Percentiles rank a stretch among this genome's conserved stretches.
phyloP scores from a whole-genome alignment of 2,888 invertebrate genomes.

The Acrocyrtus sp. region DNA sequence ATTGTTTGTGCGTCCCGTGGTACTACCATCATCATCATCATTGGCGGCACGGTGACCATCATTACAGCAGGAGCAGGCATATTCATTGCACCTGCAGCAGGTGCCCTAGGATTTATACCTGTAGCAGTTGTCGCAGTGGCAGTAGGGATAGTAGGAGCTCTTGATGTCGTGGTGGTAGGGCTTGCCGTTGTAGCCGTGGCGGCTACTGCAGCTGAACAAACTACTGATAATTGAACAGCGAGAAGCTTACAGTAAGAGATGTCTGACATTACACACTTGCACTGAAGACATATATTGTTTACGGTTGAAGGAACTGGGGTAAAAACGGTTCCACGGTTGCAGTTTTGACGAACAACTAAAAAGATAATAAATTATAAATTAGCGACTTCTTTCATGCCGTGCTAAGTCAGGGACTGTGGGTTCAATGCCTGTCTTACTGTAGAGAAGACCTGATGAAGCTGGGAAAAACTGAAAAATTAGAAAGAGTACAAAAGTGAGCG shows the following conservation, averaged over 20 bases:
- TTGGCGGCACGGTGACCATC: not conserved
- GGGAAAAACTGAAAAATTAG: not conserved
- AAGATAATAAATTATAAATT: not conserved
- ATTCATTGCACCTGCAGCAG: slow-evolving; percentile 1
- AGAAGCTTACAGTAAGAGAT: slow-evolving; percentile 50
- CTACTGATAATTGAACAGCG: slow-evolving; percentile 39
- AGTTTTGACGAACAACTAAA: slow-evolving; percentile 44
- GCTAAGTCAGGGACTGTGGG: not conserved
- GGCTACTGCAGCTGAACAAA: slow-evolving; percentile 38
- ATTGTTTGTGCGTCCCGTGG: not conserved
- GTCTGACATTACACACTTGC: slow-evolving; percentile 50
- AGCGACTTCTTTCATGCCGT: not conserved
- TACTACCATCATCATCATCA: not conserved
- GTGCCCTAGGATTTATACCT: slow-evolving; percentile 21
- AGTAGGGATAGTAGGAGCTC: not conserved
- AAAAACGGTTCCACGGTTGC: slow-evolving; percentile 47
- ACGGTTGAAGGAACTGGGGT: slow-evolving; percentile 43
- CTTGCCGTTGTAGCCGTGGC: slow-evolving; percentile 31
- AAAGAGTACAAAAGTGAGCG: not conserved
- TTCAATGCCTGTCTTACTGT: slow-evolving; percentile 17
- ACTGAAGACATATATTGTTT: slow-evolving; percentile 54
- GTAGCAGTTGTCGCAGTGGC: slow-evolving; percentile 3
- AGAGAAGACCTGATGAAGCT: slow-evolving; percentile 3
- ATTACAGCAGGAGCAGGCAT: not conserved
- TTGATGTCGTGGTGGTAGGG: not conserved